Base-by-base conservation (phyloP, 2,888 invertebrate genomes). In the Chymomyza procnemis region DNA sequence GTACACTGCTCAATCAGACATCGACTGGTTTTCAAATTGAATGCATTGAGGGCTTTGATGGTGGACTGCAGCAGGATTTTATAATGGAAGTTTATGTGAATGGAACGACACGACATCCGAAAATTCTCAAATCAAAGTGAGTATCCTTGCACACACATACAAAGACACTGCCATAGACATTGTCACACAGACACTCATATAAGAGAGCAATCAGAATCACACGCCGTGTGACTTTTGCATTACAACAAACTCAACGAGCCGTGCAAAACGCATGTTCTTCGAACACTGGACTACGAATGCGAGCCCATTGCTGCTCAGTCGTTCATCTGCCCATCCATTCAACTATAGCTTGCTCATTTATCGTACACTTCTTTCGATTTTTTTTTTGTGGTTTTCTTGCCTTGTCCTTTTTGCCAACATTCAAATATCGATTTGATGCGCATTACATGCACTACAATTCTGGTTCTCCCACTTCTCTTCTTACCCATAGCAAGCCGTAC, bases 11-110 rank as follows among this genome's bases (percentile, higher is more conserved):
- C 73, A 96, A 95, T 91, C 94, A 94, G 90, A 95, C 95, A 34
- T 93, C 94, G 66, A 94, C 94, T 76, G 93, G 95, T 34, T 91
- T 96, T 78, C 93, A 93, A 90, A 93, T 95, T 74, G 94, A 95
- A 89, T 96, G 95, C 90, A 90, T 93, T 22, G 94, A 95, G 87
- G 95, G 95, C 67, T 95, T 95, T 90, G 94, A 95, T 89, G 95
- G 95, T 16, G 95, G 95, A 54, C 91, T 95, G 68, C 93, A 93
- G 71, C 95, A 95, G 90, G 93, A 93, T 89, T 95, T 95, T 90
- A 93, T 94, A 76, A 93, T 95, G 92, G 95, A 95, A 90, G 93
- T 95, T 71, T 93, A 93, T 90, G 92, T 93, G 82, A 88, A 88
- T 80, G 91, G 91, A 54, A 90, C 90, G 60, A 90, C 88, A 59